Evolutionary conservation across 2,797 vertebrate genomes (phyloP).

Genomic region (Xenopus petersii): DNA sequence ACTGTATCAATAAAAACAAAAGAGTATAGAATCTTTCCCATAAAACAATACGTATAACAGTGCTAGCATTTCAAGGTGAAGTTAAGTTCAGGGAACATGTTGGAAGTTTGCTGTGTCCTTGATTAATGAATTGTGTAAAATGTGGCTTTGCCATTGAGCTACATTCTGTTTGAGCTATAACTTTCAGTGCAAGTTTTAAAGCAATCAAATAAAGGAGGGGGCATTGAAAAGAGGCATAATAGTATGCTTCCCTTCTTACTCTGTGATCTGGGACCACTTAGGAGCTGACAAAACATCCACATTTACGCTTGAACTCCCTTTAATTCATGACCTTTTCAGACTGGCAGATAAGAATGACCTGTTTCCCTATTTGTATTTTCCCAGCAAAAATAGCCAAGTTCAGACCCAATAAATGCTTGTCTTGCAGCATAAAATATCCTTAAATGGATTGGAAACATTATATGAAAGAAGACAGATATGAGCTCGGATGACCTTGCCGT

Average conservation of each 20-base stretch:
- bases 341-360: slow-evolving; percentile 23
- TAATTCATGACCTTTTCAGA: slow-evolving; percentile 27
- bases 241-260: background rate
- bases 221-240: background rate
- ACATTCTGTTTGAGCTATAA: background rate
- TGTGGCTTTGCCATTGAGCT: background rate
- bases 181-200: background rate
- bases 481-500: slow-evolving; percentile 11
- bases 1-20: too few relatives aligned
- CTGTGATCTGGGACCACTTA: slow-evolving; percentile 30
- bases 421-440: slow-evolving; percentile 5
- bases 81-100: too few relatives aligned
- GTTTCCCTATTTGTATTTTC: background rate
- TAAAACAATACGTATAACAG: too few relatives aligned
- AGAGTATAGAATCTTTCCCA: too few relatives aligned
- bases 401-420: slow-evolving; percentile 12
- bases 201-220: background rate
- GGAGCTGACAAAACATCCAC: slow-evolving; percentile 11
- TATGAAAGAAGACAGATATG: slow-evolving; percentile 8
- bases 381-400: background rate
- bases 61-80: too few relatives aligned
- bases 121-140: background rate
- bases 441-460: slow-evolving; percentile 26
- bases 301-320: slow-evolving; percentile 13
- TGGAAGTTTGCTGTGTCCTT: too few relatives aligned